Evolutionary conservation across 1,140 invertebrate species (phyloP).

Genomic region (Melanaphis sacchari): DNA sequence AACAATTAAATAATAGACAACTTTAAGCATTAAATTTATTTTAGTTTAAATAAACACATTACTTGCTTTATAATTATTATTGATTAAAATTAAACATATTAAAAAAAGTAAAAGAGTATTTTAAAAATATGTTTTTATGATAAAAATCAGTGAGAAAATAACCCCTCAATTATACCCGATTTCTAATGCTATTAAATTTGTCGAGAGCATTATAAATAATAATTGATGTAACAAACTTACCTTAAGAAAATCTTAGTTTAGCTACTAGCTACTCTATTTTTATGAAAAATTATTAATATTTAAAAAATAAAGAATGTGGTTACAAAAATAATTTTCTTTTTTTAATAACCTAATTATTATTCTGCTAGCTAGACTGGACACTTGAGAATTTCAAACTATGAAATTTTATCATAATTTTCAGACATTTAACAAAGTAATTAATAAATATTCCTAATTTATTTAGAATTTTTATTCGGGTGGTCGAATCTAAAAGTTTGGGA

Average conservation of each 20-base stretch:
- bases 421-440: not conserved
- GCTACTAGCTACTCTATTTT: not conserved
- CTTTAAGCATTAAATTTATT: not conserved
- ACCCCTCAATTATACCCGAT: too few relatives aligned
- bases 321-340: not conserved
- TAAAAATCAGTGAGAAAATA: not conserved
- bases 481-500: too few relatives aligned
- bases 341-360: not conserved
- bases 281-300: not conserved
- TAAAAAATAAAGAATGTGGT: not conserved
- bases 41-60: not conserved
- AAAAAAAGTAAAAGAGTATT: not conserved
- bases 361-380: not conserved
- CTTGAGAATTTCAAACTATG: too few relatives aligned
- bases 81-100: not conserved
- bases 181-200: too few relatives aligned
- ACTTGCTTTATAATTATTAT: not conserved
- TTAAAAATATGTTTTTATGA: too few relatives aligned
- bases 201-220: too few relatives aligned
- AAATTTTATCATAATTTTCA: not conserved
- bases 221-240: too few relatives aligned
- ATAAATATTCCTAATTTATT: not conserved
- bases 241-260: too few relatives aligned
- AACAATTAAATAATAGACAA: not conserved
- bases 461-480: not conserved